Evolutionary conservation across 2,113 vertebrate genomes (phyloP).

Genomic region (Silurus asotus): DNA sequence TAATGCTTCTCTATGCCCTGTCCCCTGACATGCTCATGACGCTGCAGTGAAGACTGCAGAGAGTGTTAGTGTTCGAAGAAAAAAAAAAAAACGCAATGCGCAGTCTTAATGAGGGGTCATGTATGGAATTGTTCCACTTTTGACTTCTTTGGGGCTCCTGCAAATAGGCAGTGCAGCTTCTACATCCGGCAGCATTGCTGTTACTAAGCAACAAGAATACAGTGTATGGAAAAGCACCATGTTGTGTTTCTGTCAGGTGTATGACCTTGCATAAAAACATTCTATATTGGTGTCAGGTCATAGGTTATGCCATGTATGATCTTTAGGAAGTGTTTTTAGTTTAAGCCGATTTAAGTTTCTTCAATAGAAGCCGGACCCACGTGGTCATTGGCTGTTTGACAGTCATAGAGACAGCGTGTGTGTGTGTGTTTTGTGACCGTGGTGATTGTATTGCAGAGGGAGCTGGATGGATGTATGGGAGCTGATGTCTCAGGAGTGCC

Average conservation of each 20-base stretch:
- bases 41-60: conserved; percentile 71
- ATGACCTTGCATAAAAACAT: not conserved
- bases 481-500: conserved; percentile 96
- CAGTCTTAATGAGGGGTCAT: conserved; percentile 70
- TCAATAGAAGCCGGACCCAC: not conserved
- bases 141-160: conserved; percentile 72
- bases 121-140: conserved; percentile 75
- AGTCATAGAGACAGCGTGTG: not conserved
- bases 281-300: not conserved
- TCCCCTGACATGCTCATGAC: not conserved
- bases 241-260: not conserved
- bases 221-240: not conserved
- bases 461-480: conserved; percentile 99
- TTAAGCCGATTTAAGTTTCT: not conserved
- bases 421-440: conserved; percentile 14
- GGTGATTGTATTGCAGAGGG: conserved; percentile 73
- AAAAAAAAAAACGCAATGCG: conserved; percentile 76
- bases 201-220: not conserved
- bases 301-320: not conserved
- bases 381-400: not conserved
- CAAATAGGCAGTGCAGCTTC: conserved; percentile 67
- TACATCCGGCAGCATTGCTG: not conserved
- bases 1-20: not conserved
- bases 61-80: conserved; percentile 74
- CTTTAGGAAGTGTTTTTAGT: not conserved